Percentiles rank a stretch among this genome's conserved stretches.
phyloP scores from a whole-genome alignment of 2,797 vertebrate genomes.

The Gymnoscopelus braueri region DNA sequence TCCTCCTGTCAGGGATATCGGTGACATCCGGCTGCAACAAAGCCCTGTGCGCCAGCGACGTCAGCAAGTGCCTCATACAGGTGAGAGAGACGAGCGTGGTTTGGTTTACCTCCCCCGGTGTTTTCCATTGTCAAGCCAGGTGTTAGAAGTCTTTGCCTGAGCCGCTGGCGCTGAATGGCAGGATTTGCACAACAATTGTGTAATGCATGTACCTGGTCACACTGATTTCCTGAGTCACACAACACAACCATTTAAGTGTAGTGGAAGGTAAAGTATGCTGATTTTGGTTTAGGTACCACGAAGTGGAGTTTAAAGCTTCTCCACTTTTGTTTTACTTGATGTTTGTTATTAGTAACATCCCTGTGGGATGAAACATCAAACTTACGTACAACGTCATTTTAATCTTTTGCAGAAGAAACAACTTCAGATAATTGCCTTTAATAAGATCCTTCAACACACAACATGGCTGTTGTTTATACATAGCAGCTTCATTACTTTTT shows the following conservation, averaged over 20 bases:
- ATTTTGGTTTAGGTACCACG: not conserved
- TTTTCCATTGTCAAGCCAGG: not conserved
- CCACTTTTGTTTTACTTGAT: no score
- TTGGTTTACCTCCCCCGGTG: not conserved
- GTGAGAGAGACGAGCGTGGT: conserved; percentile 63
- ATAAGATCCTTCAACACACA: not conserved
- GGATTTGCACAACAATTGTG: conserved; percentile 18
- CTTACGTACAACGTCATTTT: no score
- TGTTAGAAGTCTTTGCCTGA: not conserved
- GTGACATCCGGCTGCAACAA: conserved; percentile 91
- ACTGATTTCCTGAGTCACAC: not conserved
- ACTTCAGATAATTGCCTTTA: no score
- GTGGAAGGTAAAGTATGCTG: not conserved
- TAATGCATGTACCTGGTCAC: not conserved
- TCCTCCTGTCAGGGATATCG: conserved; percentile 84
- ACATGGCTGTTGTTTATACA: not conserved
- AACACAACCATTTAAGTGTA: not conserved
- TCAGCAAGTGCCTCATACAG: conserved; percentile 99
- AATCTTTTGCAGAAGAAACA: no score
- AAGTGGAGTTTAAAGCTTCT: no score
- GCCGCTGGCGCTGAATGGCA: not conserved
- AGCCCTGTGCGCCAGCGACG: conserved; percentile 96
- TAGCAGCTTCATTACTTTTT: not conserved
- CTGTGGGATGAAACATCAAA: no score
- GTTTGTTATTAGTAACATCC: no score